Evolutionary conservation across 2,888 invertebrate species (phyloP).

Genomic region (Onthophagus sagittarius): DNA sequence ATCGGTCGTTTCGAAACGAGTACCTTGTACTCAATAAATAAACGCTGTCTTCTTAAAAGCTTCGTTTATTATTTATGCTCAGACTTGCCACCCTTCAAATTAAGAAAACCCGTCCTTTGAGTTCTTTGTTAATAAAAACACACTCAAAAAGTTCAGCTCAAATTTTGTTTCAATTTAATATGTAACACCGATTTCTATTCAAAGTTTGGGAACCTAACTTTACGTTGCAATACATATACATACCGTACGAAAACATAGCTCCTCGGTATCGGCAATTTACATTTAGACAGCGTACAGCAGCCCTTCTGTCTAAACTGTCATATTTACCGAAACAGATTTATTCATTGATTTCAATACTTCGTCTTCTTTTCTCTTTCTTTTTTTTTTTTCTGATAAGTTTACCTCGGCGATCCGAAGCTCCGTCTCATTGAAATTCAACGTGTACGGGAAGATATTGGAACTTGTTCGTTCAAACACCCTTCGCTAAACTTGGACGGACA

Average conservation of each 20-base stretch:
- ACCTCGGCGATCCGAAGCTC: neutral
- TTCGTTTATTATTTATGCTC: slow-evolving; percentile 25
- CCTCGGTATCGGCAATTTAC: slow-evolving; percentile 16
- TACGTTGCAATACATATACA: neutral
- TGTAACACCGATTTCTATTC: neutral
- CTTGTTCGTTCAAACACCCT: neutral
- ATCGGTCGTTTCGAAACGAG: slow-evolving; percentile 18
- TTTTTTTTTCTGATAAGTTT: neutral
- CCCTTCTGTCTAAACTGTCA: slow-evolving; percentile 23
- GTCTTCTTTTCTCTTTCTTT: neutral
- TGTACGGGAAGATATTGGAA: neutral
- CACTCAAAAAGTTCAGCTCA: neutral
- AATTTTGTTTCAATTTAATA: neutral
- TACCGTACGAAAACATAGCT: neutral
- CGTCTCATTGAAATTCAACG: neutral
- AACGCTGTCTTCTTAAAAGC: slow-evolving; percentile 29
- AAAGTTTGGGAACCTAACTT: neutral
- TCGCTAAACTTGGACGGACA: neutral
- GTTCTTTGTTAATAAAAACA: slow-evolving; percentile 3
- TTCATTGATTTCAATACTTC: slow-evolving; percentile 28
- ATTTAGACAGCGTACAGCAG: slow-evolving; percentile 19
- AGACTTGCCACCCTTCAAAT: neutral
- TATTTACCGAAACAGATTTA: slow-evolving; percentile 29
- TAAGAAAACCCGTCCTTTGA: neutral
- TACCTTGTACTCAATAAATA: slow-evolving; percentile 29